These are phyloP conservation scores for Aythya baeri DNA, from an alignment of 2,113 vertebrate genomes.

Conservation along the genomic window DNA sequence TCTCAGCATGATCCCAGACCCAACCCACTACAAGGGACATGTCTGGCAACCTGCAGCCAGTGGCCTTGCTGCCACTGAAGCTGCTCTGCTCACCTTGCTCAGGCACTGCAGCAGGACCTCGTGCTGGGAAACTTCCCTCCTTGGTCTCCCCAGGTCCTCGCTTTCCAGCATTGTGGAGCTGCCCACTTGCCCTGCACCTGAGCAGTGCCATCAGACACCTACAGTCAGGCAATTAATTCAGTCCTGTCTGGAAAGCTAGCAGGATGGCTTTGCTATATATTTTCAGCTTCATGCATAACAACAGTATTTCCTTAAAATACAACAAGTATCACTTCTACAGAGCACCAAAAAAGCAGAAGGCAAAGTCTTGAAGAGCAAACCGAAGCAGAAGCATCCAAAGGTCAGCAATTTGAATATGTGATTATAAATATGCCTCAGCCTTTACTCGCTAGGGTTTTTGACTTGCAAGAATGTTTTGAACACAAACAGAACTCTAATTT, in stretches of 20 bases:
- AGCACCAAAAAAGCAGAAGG: not conserved
- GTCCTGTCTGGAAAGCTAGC: not conserved
- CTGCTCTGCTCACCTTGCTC: not conserved
- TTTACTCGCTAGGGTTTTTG: not conserved
- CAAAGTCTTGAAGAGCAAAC: not conserved
- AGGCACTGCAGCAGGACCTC: not conserved
- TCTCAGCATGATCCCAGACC: not conserved
- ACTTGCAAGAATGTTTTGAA: not conserved
- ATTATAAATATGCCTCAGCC: not conserved
- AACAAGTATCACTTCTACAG: not conserved
- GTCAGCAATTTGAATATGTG: not conserved
- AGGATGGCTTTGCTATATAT: not conserved
- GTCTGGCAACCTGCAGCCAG: not conserved
- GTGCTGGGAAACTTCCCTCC: not conserved
- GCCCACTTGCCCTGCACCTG: not conserved
- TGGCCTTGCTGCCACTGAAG: not conserved
- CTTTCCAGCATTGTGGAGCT: fast-evolving
- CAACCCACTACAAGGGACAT: fast-evolving
- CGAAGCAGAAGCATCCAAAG: not conserved
- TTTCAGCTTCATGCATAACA: not conserved
- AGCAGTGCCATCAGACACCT: not conserved
- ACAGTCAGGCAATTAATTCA: fast-evolving
- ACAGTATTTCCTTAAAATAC: not conserved
- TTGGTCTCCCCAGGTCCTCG: not conserved
- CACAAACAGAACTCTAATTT: not conserved